Percentiles rank a stretch among this genome's conserved stretches.
Evolutionary conservation across 1,140 invertebrate genomes (phyloP).

Genomic region (Monomorium pharaonis): DNA sequence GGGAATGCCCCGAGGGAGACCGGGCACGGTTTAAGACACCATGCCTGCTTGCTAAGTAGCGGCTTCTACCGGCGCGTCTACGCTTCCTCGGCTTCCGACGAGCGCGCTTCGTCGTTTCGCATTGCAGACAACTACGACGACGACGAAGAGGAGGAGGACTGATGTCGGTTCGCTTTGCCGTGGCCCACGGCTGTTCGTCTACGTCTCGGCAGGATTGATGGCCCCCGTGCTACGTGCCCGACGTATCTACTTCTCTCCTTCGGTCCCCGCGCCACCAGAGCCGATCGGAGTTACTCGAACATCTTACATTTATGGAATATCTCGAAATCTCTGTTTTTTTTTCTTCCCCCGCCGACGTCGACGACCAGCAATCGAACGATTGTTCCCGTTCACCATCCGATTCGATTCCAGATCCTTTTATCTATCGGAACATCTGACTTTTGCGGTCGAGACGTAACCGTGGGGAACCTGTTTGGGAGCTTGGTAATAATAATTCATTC

Average conservation of each 20-base stretch:
- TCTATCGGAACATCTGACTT: conserved; percentile 45
- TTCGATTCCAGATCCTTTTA: conserved; percentile 51
- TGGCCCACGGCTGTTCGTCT: conserved; percentile 80
- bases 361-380: conserved; percentile 69
- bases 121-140: conserved; percentile 65
- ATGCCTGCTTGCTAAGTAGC: conserved; percentile 77
- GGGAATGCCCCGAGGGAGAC: not conserved
- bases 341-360: not conserved
- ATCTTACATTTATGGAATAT: conserved; percentile 83
- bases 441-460: not conserved
- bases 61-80: conserved; percentile 72
- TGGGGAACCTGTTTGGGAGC: not conserved
- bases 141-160: conserved; percentile 65
- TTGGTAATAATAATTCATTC: not conserved
- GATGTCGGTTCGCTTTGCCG: conserved; percentile 80
- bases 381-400: conserved; percentile 61
- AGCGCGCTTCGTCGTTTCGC: conserved; percentile 66
- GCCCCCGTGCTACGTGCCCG: conserved; percentile 71
- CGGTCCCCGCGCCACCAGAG: conserved; percentile 45
- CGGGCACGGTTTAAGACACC: conserved; percentile 68
- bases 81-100: conserved; percentile 67
- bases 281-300: conserved; percentile 63
- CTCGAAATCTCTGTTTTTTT: conserved; percentile 77
- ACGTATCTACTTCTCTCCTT: conserved; percentile 42
- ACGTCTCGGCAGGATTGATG: conserved; percentile 80